Evolutionary conservation across 2,888 invertebrate genomes (phyloP), one percentile per base, ranked within the genome.

Genomic region (Drosophila imparisetae): DNA sequence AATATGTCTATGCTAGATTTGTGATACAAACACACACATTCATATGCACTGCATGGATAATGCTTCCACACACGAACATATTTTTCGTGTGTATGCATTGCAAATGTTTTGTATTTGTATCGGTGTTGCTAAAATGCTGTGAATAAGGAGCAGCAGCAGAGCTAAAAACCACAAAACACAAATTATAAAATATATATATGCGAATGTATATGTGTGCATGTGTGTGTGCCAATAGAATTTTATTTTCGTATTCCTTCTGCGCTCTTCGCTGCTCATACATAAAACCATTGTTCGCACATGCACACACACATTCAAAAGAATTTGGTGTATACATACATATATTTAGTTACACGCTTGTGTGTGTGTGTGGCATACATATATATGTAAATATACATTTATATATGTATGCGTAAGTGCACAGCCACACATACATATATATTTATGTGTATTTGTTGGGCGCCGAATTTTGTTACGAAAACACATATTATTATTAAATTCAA

Each of bases 11-110:
- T 66, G 36, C 40, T 27, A 32, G 54, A 27, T 54, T 54, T 45
- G 32, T 64, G 48, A 38, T 55, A 57, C 49, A 65, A 42, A 32
- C 57, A 55, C 27, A 64, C 21, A 30, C 8, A 36, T 18, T 11
- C 32, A 34, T 8, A 32, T 32, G 36, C 50, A 50, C 24, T 66
- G 57, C 42, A 66, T 59, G 52, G 45, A 40, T 36, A 60, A 40
- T 49, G 29, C 55, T 36, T 58, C 53, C 24, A 60, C 34, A 49
- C 34, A 32, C 40, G 38, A 66, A 24, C 36, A 54, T 38, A 53
- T 61, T 49, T 73, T 64, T 73, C 36, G 48, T 71, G 71, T 68
- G 63, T 75, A 74, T 75, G 61, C 68, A 32, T 64, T 24, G 24
- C 49, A 55, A 38, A 38, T 15, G 42, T 52, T 58, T 62, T 48